These are phyloP conservation scores for Scrobipalpa costella DNA, from an alignment of 2,888 invertebrate genomes.

Conservation along the genomic window DNA sequence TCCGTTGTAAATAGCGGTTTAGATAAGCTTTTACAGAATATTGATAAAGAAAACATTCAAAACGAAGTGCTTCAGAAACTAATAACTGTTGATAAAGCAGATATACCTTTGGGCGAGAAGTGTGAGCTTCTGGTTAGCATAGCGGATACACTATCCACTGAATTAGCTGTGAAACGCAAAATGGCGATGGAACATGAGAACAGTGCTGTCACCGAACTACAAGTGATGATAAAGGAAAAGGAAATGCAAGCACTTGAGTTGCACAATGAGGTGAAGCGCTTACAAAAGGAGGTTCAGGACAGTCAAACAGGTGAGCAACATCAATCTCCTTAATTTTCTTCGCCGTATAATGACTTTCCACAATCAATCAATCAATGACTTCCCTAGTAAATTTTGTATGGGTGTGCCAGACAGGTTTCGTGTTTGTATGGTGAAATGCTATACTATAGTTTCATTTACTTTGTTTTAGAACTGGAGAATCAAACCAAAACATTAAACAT, in stretches of 20 bases:
- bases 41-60: slow-evolving; percentile 39
- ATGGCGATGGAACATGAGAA: slow-evolving; percentile 44
- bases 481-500: slow-evolving; percentile 43
- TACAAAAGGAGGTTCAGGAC: slow-evolving; percentile 44
- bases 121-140: slow-evolving; percentile 45
- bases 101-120: slow-evolving; percentile 34
- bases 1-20: slow-evolving; percentile 40
- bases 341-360: not conserved
- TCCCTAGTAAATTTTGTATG: no score
- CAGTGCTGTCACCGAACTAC: slow-evolving; percentile 39
- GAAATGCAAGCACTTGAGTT: slow-evolving; percentile 43
- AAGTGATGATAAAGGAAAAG: slow-evolving; percentile 45
- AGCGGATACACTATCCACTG: slow-evolving; percentile 42
- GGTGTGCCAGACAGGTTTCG: no score
- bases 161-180: slow-evolving; percentile 42
- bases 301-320: slow-evolving; percentile 48
- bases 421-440: no score
- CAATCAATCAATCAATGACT: no score
- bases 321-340: not conserved
- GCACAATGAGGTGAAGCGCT: slow-evolving; percentile 43
- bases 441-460: not conserved
- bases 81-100: slow-evolving; percentile 28
- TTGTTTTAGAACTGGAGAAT: slow-evolving; percentile 46
- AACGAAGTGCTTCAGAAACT: slow-evolving; percentile 43
- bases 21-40: slow-evolving; percentile 40